These are phyloP conservation scores for Stylophora pistillata DNA, from an alignment of 64 coral and sea anemone genomes.

Conservation along the genomic window DNA sequence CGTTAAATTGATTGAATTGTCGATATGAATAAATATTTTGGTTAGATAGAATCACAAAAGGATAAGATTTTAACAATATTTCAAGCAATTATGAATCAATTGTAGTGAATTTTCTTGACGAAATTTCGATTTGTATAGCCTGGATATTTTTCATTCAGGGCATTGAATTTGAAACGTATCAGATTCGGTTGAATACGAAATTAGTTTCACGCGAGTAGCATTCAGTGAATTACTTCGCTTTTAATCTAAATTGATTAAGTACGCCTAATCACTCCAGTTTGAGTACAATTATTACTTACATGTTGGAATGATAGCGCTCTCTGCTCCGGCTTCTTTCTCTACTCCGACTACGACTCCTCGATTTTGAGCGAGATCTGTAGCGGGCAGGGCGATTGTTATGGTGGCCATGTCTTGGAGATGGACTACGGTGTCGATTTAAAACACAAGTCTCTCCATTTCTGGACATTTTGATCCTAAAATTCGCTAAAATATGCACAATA, in stretches of 20 bases:
- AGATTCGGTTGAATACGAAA: not conserved
- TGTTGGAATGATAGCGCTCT: slow-evolving; percentile 29
- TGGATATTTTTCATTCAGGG: too few relatives aligned
- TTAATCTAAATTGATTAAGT: not conserved
- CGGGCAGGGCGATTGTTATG: slow-evolving; percentile 4
- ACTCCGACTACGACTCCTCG: slow-evolving; percentile 44
- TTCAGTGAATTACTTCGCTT: not conserved
- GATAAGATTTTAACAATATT: too few relatives aligned
- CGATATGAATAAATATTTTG: too few relatives aligned
- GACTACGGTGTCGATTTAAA: slow-evolving; percentile 42
- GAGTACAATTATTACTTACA: not conserved
- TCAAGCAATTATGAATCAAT: too few relatives aligned
- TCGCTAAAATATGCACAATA: too few relatives aligned
- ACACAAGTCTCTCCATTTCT: slow-evolving; percentile 6
- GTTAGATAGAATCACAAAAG: too few relatives aligned
- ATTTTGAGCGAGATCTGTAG: slow-evolving; percentile 60
- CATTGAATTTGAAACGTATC: too few relatives aligned
- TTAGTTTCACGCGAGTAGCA: not conserved
- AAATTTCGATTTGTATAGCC: too few relatives aligned
- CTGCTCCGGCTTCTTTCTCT: slow-evolving; percentile 23
- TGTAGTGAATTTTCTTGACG: too few relatives aligned
- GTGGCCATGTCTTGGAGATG: slow-evolving; percentile 32
- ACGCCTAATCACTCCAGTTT: too few relatives aligned
- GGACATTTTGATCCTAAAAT: slow-evolving; percentile 22
- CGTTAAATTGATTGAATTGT: too few relatives aligned